phyloP scores from a whole-genome alignment of 53 echinoderm and acorn worm genomes.

The Holothuria leucospilota region DNA sequence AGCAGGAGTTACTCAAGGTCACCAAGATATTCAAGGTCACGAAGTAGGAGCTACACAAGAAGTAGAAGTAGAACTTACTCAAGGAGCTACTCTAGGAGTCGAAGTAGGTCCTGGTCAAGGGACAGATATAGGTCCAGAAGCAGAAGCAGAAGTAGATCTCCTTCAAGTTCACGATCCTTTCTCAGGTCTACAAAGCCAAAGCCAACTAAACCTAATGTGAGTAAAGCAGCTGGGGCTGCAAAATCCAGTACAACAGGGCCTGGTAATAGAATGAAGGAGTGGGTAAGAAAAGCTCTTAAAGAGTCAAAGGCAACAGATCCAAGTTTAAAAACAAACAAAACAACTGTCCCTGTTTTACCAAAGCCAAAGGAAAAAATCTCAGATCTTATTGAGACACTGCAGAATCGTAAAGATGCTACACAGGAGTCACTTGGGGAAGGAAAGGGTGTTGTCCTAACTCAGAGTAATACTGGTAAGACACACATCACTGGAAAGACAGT shows the following conservation, averaged over 20 bases:
- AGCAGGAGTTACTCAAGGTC: slow-evolving; percentile 50
- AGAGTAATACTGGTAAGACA: slow-evolving; percentile 76
- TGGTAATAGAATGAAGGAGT: slow-evolving; percentile 71
- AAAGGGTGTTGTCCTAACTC: slow-evolving; percentile 83
- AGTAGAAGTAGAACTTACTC: slow-evolving; percentile 77
- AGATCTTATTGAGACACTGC: slow-evolving; percentile 83
- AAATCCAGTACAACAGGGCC: slow-evolving; percentile 21
- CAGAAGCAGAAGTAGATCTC: slow-evolving; percentile 68
- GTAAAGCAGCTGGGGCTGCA: not conserved
- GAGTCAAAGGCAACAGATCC: slow-evolving; percentile 90
- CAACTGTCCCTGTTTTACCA: slow-evolving; percentile 53
- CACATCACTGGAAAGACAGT: slow-evolving; percentile 73
- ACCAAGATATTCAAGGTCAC: slow-evolving; percentile 30
- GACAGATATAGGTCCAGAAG: slow-evolving; percentile 60
- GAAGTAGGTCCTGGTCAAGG: slow-evolving; percentile 66
- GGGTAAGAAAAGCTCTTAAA: slow-evolving; percentile 88
- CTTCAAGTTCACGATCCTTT: slow-evolving; percentile 26
- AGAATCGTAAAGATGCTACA: slow-evolving; percentile 81
- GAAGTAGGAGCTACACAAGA: slow-evolving; percentile 69
- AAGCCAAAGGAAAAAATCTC: slow-evolving; percentile 89
- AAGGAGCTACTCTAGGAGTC: slow-evolving; percentile 75
- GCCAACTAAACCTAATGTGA: slow-evolving; percentile 16
- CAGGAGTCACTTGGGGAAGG: slow-evolving; percentile 73
- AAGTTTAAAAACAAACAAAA: slow-evolving; percentile 73
- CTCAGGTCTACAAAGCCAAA: not conserved